These are phyloP conservation scores for Mus spretus DNA, from an alignment of 2,797 vertebrate species.

Conservation along the genomic window DNA sequence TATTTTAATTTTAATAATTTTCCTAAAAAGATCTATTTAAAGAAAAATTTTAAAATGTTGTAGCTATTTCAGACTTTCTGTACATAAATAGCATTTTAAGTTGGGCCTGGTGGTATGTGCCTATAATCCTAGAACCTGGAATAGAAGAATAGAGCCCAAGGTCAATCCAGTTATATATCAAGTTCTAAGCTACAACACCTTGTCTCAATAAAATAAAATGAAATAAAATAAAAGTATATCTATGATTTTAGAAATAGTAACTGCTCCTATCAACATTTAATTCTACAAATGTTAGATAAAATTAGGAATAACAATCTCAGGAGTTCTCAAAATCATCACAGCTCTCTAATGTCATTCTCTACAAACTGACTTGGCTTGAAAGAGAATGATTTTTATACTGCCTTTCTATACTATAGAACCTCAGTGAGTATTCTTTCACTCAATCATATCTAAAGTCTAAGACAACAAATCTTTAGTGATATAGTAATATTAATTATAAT, in stretches of 20 bases:
- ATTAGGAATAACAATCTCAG: background rate
- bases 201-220: background rate
- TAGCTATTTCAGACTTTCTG: conserved; percentile 41
- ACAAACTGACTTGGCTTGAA: conserved; percentile 26
- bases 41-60: background rate
- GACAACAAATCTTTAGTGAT: conserved; percentile 25
- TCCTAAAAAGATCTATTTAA: conserved; percentile 1
- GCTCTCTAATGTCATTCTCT: background rate
- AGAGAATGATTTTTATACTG: conserved; percentile 28
- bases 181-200: background rate
- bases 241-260: conserved; percentile 45
- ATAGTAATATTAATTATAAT: conserved; percentile 62
- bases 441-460: conserved; percentile 35
- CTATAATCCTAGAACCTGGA: background rate
- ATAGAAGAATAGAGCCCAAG: background rate
- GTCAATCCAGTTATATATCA: background rate
- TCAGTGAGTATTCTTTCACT: conserved; percentile 20
- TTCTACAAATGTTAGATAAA: conserved; percentile 44
- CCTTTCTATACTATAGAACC: background rate
- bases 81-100: background rate
- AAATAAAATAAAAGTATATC: background rate
- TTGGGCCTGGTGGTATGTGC: background rate
- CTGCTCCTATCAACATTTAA: background rate
- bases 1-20: conserved; percentile 46
- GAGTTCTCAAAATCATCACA: conserved; percentile 31